Conservation (phyloP, 1,140 invertebrate species). For the Eufriesea mexicana region DNA sequence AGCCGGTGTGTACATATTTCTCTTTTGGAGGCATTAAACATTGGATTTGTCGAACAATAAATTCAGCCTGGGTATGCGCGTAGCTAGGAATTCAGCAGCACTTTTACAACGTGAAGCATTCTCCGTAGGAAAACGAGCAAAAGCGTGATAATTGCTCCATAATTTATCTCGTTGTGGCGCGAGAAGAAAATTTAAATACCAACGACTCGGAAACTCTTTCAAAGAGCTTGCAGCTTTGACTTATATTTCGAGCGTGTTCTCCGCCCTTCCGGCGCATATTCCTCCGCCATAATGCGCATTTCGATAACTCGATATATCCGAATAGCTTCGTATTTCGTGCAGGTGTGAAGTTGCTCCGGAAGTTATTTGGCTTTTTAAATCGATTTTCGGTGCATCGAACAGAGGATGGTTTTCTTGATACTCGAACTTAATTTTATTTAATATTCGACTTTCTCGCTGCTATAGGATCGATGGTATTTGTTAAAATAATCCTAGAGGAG, state of each 20-base stretch:
- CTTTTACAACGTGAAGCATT: conserved; percentile 12
- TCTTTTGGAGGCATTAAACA: background rate
- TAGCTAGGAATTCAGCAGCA: background rate
- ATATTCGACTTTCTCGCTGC: too few relatives aligned
- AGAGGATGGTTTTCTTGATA: too few relatives aligned
- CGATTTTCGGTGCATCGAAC: too few relatives aligned
- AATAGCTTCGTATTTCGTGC: too few relatives aligned
- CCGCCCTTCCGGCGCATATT: background rate
- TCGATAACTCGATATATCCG: background rate
- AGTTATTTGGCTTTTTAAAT: too few relatives aligned
- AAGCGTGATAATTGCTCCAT: conserved; percentile 44
- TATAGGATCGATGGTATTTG: too few relatives aligned
- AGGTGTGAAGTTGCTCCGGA: too few relatives aligned
- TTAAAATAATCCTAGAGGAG: too few relatives aligned
- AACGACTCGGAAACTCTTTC: conserved; percentile 32
- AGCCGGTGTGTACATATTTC: conserved; percentile 1
- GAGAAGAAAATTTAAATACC: conserved; percentile 41
- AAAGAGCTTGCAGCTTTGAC: background rate
- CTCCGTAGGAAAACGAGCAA: background rate
- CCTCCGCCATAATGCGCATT: background rate
- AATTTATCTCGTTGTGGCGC: conserved; percentile 25
- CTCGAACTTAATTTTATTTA: too few relatives aligned
- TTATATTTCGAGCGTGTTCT: background rate
- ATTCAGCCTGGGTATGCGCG: background rate
- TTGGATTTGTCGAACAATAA: conserved; percentile 11